These are phyloP conservation scores for Periparus ater DNA, from an alignment of 2,797 vertebrate genomes.

Conservation along the genomic window DNA sequence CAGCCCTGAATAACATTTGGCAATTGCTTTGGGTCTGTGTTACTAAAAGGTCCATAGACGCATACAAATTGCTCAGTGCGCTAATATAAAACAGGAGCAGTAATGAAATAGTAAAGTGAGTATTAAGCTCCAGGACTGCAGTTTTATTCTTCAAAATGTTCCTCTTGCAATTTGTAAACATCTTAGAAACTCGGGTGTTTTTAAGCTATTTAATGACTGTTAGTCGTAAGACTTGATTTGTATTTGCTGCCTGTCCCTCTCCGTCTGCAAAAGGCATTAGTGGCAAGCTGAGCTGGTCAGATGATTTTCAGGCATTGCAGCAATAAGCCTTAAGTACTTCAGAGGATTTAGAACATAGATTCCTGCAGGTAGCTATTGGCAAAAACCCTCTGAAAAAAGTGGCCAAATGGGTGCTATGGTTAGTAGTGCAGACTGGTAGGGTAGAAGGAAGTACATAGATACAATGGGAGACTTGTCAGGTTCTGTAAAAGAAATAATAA, in stretches of 20 bases:
- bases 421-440: neutral
- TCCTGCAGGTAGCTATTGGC: neutral
- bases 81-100: slow-evolving; percentile 54
- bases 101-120: slow-evolving; percentile 40
- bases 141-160: slow-evolving; percentile 49
- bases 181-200: slow-evolving; percentile 9
- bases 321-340: neutral
- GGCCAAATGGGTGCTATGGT: neutral
- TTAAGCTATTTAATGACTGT: slow-evolving; percentile 1
- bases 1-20: slow-evolving; percentile 62
- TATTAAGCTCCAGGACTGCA: slow-evolving; percentile 60
- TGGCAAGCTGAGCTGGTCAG: neutral
- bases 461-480: neutral
- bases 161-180: slow-evolving; percentile 56
- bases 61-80: slow-evolving; percentile 35
- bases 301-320: neutral
- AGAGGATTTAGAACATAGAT: neutral
- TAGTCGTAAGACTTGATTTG: neutral
- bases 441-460: neutral
- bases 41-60: slow-evolving; percentile 39
- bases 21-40: slow-evolving; percentile 49
- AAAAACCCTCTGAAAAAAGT: neutral
- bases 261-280: neutral
- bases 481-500: neutral
- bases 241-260: neutral